Evolutionary conservation across 1,140 invertebrate species (phyloP).

Genomic region (Drosophila auraria): DNA sequence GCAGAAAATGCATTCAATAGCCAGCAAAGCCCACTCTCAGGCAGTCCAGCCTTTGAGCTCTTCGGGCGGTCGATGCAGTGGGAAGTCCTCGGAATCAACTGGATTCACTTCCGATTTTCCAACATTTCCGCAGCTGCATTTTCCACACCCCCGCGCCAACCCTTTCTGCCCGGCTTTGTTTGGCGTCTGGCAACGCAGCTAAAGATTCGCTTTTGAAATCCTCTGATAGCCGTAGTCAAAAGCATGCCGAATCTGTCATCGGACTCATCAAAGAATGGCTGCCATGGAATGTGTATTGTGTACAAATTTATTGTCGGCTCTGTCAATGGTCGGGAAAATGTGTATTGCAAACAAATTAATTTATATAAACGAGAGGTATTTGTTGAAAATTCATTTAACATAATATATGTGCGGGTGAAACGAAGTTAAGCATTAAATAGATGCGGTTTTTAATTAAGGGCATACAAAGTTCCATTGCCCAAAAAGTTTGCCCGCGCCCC

Average conservation of each 20-base stretch:
- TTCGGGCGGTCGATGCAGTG: neutral
- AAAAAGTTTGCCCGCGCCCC: slow-evolving; percentile 13
- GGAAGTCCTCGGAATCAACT: slow-evolving; percentile 24
- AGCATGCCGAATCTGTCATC: slow-evolving; percentile 22
- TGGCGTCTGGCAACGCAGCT: slow-evolving; percentile 1
- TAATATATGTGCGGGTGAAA: neutral
- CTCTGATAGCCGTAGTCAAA: neutral
- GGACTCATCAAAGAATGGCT: slow-evolving; percentile 1
- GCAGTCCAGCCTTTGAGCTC: slow-evolving; percentile 13
- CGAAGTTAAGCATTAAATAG: slow-evolving; percentile 41
- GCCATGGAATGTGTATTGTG: slow-evolving; percentile 1
- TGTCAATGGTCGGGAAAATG: slow-evolving; percentile 5
- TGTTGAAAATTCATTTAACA: slow-evolving; percentile 25
- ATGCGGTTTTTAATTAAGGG: slow-evolving; percentile 53
- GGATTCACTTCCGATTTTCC: slow-evolving; percentile 58
- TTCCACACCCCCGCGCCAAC: neutral
- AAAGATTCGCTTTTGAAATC: slow-evolving; percentile 21
- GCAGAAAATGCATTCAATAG: slow-evolving; percentile 40
- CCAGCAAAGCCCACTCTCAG: slow-evolving; percentile 8
- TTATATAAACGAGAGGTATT: slow-evolving; percentile 23
- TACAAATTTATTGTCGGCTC: neutral
- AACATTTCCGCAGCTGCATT: slow-evolving; percentile 53
- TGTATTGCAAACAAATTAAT: slow-evolving; percentile 28
- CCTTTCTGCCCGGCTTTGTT: neutral
- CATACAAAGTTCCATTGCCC: slow-evolving; percentile 33